Conservation (phyloP, 2,113 vertebrate genomes). For the Lophotis ruficrista region DNA sequence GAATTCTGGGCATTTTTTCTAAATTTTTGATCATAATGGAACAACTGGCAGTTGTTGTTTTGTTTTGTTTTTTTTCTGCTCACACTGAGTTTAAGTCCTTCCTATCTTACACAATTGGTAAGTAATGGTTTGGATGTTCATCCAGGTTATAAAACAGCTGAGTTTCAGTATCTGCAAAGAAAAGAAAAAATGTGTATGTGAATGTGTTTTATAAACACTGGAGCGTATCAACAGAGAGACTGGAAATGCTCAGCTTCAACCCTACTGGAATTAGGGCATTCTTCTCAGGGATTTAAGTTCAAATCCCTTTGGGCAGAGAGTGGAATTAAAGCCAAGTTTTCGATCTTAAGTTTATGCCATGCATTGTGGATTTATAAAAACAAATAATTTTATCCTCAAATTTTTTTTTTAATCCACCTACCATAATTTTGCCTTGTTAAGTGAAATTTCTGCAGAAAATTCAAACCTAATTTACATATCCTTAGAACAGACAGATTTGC, state of each 20-base stretch:
- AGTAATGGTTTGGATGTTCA: not conserved
- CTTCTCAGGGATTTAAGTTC: not conserved
- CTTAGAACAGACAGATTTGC: not conserved
- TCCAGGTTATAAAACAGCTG: not conserved
- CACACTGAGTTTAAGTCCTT: not conserved
- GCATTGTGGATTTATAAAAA: not conserved
- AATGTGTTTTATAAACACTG: not conserved
- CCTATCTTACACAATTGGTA: not conserved
- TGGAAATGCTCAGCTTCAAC: not conserved
- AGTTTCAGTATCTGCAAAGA: not conserved
- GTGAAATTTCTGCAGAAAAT: not conserved
- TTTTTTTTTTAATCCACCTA: not conserved
- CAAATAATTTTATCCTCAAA: not conserved
- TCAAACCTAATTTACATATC: not conserved
- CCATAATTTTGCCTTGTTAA: not conserved
- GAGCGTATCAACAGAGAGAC: not conserved
- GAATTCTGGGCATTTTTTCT: not conserved
- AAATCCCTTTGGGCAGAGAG: not conserved
- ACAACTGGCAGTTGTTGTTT: not conserved
- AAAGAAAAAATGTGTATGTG: no score
- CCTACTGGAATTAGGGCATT: not conserved
- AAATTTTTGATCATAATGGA: not conserved
- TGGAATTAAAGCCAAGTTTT: not conserved
- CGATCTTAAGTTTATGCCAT: not conserved
- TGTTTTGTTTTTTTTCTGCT: not conserved